Evolutionary conservation across 2,797 vertebrate species (phyloP), one percentile per base, ranked within the genome.

Genomic region (Antennarius maculatus): DNA sequence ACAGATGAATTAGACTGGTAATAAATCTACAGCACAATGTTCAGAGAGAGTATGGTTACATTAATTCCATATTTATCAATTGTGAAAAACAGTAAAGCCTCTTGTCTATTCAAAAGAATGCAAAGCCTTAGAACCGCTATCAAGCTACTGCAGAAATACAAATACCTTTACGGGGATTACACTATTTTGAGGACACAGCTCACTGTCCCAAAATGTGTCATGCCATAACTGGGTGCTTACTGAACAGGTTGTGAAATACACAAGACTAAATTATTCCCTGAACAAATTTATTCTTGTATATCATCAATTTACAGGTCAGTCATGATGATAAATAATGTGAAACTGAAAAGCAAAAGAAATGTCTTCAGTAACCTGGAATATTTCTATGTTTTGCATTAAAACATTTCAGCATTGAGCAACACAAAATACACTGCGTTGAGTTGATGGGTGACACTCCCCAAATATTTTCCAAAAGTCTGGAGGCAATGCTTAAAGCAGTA

Each of bases 1-100:
- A 78, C 59, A 68, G 75, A 87, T 77, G 69, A 85, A 76, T 79
- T 71, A 80, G 59, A 55, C 52, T 41, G 71, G 54, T 59, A 64
- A 85, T 84, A 85, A 80, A 83, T 82, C 61, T 39, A 62, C 63
- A 66, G 70, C 54, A 18, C 43, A 63, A 47, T 77, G 68, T 80
- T 81, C 70, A 73, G 50, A 68, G 54, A 69, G 31, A 34, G 31
- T 31, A 45, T 14, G 16, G 45, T 69, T 61, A 52, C 61, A 69
- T 78, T 79, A 34, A 74, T 61, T 69, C 61, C 14, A 43, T 54
- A 53, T 72, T 45, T 52, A 41, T 61, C 7, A 45, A 39, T 68
- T 73, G 64, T 49, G 16, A 63, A 68, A 63, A 62, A 76, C 9
- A 31, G 49, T 42, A 27, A 48, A 69, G 27, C 17, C 48, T 63